A percentile compares a stretch with the other conserved stretches of the same genome.
These are phyloP conservation scores for Microcebus jonahi DNA, from an alignment of 2,113 vertebrate species.

Conservation along the genomic window DNA sequence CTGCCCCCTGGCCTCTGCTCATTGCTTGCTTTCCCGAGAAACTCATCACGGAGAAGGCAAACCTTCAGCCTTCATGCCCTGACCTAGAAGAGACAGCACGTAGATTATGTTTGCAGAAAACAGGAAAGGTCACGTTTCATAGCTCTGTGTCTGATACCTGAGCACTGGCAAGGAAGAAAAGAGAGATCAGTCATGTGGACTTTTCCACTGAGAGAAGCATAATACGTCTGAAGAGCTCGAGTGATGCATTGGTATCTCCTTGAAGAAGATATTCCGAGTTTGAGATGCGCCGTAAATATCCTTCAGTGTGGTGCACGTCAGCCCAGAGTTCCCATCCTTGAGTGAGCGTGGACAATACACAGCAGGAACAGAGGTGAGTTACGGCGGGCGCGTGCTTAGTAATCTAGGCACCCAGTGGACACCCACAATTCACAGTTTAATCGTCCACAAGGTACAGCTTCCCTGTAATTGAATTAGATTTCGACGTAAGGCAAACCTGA, in stretches of 20 bases:
- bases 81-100: constrained; percentile 69
- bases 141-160: constrained; percentile 72
- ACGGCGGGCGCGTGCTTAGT: constrained; percentile 77
- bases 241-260: constrained; percentile 80
- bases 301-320: background rate
- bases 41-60: constrained; percentile 69
- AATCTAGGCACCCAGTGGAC: constrained; percentile 77
- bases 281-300: constrained; percentile 83
- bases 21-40: background rate
- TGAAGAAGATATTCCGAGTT: constrained; percentile 80
- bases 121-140: constrained; percentile 66
- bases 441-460: constrained; percentile 80
- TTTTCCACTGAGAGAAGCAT: constrained; percentile 80
- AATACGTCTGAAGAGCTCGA: constrained; percentile 70
- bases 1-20: background rate
- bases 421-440: constrained; percentile 86
- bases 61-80: constrained; percentile 48
- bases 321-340: constrained; percentile 75
- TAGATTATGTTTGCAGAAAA: constrained; percentile 72
- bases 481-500: constrained; percentile 72
- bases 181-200: constrained; percentile 75
- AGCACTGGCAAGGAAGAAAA: constrained; percentile 55
- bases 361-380: constrained; percentile 66
- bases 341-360: constrained; percentile 56
- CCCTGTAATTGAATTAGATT: constrained; percentile 83